Evolutionary conservation across 92 coral and sea anemone genomes (phyloP).

Genomic region (Plumapathes pennacea): DNA sequence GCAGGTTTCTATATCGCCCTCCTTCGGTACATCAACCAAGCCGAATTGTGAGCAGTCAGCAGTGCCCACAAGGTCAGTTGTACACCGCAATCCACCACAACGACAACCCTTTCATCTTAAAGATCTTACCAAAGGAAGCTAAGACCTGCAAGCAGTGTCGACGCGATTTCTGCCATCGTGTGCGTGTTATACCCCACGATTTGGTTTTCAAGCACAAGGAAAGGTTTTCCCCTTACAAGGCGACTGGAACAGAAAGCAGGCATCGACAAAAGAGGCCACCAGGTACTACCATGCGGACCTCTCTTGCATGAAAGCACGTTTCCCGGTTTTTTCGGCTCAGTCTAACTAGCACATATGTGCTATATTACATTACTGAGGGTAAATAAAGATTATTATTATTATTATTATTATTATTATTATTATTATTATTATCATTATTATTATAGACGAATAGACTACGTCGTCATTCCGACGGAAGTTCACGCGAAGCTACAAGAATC

Average conservation of each 20-base stretch:
- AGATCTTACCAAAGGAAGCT: conserved; percentile 40
- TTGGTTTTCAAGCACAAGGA: conserved; percentile 44
- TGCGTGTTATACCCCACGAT: conserved; percentile 36
- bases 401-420: conserved; percentile 6
- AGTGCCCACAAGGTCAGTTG: conserved; percentile 31
- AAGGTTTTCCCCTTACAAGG: conserved; percentile 38
- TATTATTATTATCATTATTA: too few species aligned
- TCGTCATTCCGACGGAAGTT: too few species aligned
- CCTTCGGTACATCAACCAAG: too few species aligned
- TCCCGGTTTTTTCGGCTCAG: conserved; percentile 42
- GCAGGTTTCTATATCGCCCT: conserved; percentile 42
- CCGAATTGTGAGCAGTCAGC: conserved; percentile 21
- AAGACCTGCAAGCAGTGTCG: conserved; percentile 35
- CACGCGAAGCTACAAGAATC: too few species aligned
- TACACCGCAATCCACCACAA: conserved; percentile 24
- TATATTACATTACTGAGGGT: too few species aligned
- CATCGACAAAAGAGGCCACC: conserved; percentile 32
- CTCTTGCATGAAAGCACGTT: conserved; percentile 53
- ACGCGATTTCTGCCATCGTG: conserved; percentile 40
- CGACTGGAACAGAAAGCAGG: conserved; percentile 47
- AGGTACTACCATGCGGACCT: conserved; percentile 53
- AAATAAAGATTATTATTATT: too few species aligned
- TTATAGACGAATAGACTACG: too few species aligned
- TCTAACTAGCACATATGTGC: too few species aligned
- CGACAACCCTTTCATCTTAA: conserved; percentile 37